Conservation (phyloP, 2,113 vertebrate species). For the Stercorarius parasiticus region DNA sequence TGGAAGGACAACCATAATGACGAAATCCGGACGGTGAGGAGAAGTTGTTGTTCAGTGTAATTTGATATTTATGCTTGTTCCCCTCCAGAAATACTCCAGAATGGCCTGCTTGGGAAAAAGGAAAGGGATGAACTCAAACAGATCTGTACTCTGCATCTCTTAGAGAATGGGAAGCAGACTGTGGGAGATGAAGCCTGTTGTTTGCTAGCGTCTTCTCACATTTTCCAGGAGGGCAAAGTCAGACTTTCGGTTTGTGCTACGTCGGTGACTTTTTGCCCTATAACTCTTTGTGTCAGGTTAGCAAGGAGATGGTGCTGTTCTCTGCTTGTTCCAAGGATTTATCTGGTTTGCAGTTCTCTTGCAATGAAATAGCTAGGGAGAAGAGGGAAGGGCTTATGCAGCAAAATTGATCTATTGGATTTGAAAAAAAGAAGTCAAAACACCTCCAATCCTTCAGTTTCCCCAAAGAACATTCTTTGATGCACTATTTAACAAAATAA, state of each 20-base stretch:
- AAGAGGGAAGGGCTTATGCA: neutral
- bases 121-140: constrained; percentile 69
- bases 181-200: neutral
- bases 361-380: neutral
- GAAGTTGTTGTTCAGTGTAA: neutral
- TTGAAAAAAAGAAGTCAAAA: neutral
- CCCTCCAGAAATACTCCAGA: constrained; percentile 74
- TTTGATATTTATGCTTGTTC: neutral
- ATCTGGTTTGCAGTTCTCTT: neutral
- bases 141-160: neutral
- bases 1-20: neutral
- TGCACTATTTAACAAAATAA: neutral
- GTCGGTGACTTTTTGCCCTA: neutral
- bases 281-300: neutral
- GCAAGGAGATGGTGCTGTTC: neutral
- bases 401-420: neutral
- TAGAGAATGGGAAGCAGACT: neutral
- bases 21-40: neutral
- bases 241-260: neutral
- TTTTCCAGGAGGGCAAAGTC: neutral
- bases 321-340: neutral
- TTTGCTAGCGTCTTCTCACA: neutral
- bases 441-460: neutral
- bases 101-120: constrained; percentile 71
- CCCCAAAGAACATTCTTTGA: neutral